phyloP scores from a whole-genome alignment of 1,140 invertebrate species.

The Tetragnatha versicolor region DNA sequence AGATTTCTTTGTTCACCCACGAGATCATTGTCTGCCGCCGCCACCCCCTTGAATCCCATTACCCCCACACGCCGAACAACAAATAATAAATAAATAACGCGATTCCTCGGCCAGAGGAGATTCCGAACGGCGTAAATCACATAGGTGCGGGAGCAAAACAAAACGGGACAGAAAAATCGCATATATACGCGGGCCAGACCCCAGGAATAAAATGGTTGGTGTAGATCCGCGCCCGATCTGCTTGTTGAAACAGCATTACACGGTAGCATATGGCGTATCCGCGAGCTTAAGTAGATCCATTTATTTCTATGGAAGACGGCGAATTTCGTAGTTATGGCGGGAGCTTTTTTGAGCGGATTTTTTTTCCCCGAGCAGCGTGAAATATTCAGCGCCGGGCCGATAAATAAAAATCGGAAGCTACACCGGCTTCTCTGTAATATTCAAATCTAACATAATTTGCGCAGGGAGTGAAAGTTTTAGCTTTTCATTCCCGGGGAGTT shows the following conservation, averaged over 20 bases:
- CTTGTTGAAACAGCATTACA: slow-evolving; percentile 44
- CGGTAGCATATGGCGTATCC: slow-evolving; percentile 29
- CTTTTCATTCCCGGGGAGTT: slow-evolving; percentile 29
- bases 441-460: slow-evolving; percentile 52
- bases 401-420: slow-evolving; percentile 21
- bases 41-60: slow-evolving; percentile 22
- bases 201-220: slow-evolving; percentile 27
- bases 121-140: slow-evolving; percentile 40
- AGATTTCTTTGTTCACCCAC: not conserved
- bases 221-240: not conserved
- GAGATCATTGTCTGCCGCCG: not conserved
- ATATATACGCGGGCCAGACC: slow-evolving; percentile 9
- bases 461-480: slow-evolving; percentile 21
- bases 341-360: slow-evolving; percentile 9
- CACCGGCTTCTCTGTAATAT: slow-evolving; percentile 32
- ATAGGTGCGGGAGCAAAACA: not conserved
- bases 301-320: slow-evolving; percentile 40
- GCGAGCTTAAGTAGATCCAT: slow-evolving; percentile 24
- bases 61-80: slow-evolving; percentile 23
- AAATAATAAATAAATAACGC: slow-evolving; percentile 30
- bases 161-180: slow-evolving; percentile 17
- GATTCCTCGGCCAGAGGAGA: slow-evolving; percentile 6
- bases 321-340: slow-evolving; percentile 28
- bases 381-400: slow-evolving; percentile 14
- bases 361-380: not conserved